Evolutionary conservation across 2,888 invertebrate genomes (phyloP), one percentile per base, ranked within the genome.

Genomic region (Ametastegia equiseti): DNA sequence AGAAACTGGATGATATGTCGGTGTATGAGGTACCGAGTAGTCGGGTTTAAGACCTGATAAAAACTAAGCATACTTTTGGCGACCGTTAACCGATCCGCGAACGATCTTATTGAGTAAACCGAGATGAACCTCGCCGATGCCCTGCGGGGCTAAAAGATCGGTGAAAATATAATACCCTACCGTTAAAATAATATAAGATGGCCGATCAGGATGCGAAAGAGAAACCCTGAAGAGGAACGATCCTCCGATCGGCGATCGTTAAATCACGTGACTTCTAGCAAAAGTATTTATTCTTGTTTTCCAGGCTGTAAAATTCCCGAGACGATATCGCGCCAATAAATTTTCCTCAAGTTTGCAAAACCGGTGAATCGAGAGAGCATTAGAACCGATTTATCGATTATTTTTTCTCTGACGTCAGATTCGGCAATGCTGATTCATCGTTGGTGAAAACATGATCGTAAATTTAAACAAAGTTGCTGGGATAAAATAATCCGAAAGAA

Each of bases 1-100:
- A 3, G n/a, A 15, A 42, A 7, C 42, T 42, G 42, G 1, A 5
- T n/a, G 5, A 19, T 19, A 50, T 4, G 19, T 7, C n/a, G n/a
- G 1, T 23, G 7, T 23, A 33, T 11, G 33, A 13, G 13, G 30
- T 63, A 30, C 5, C 30, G 13, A 2, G 23, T 60, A 47, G 47
- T 45, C 19, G 78, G 5, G 23, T 63, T 23, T 73, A 30, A 54
- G 33, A 6, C 33, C n/a, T 33, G 54, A 19, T 23, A 67, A 67
- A 67, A 67, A 67, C n/a, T 67, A 67, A 67, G 39, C 47, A 27
- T 36, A 71, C 47, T 71, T 47, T 47, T 30, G 71, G 71, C 71
- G 7, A 71, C 15, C n/a, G 47, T 71, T 71, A 47, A 47, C 27
- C 45, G 45, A 36, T 67, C 39, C 11, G 7, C 39, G 36, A 2